Evolutionary conservation across 2,888 invertebrate species (phyloP).

Genomic region (Epistrophella euchroma): DNA sequence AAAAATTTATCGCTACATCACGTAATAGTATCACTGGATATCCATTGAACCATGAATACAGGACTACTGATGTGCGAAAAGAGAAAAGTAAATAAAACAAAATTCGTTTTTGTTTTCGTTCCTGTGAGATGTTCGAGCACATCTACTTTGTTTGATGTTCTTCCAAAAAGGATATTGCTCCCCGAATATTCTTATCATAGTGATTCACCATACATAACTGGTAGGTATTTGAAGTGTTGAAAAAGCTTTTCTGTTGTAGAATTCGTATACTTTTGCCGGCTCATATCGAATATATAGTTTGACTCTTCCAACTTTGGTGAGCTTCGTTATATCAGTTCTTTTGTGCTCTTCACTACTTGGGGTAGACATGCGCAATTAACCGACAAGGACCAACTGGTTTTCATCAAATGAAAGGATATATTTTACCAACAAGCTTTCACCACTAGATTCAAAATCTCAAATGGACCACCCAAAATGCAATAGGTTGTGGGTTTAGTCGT

Average conservation of each 20-base stretch:
- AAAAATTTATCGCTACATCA: conserved; percentile 49
- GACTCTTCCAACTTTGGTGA: conserved; percentile 17
- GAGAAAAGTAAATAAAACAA: conserved; percentile 14
- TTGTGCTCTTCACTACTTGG: conserved; percentile 9
- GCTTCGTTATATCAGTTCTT: conserved; percentile 24
- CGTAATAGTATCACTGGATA: conserved; percentile 34
- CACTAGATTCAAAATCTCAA: conserved; percentile 49
- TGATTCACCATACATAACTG: background rate
- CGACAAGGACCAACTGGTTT: conserved; percentile 34
- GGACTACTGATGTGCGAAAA: conserved; percentile 13
- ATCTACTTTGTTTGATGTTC: conserved; percentile 23
- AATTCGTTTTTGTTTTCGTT: conserved; percentile 32
- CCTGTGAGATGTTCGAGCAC: conserved; percentile 47
- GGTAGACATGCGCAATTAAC: conserved; percentile 40
- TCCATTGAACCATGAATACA: conserved; percentile 35
- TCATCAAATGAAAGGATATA: conserved; percentile 23
- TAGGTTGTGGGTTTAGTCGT: conserved; percentile 58
- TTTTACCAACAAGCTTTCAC: conserved; percentile 53
- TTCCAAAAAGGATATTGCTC: conserved; percentile 53
- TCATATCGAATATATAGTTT: background rate
- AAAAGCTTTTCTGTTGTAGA: background rate
- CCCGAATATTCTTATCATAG: background rate
- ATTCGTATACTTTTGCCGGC: background rate
- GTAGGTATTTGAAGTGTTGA: background rate
- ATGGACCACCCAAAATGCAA: conserved; percentile 66